phyloP scores from a whole-genome alignment of 37 sponge, comb jelly and placozoan species.

The Geodia barretti region DNA sequence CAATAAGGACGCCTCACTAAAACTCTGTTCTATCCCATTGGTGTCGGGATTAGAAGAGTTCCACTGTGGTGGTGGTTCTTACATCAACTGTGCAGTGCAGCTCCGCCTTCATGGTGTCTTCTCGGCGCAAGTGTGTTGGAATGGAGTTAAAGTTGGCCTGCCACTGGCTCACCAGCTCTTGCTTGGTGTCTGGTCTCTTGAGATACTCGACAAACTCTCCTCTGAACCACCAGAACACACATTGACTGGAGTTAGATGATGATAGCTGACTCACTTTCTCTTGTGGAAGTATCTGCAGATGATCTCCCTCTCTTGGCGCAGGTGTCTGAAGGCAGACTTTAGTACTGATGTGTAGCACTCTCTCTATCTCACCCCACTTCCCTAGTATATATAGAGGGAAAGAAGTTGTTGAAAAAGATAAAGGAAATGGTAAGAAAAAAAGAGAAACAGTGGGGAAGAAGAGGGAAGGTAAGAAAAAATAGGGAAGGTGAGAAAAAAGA shows the following conservation, averaged over 20 bases:
- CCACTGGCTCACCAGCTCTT: constrained; percentile 88
- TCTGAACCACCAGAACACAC: too few relatives aligned
- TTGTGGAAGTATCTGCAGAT: constrained; percentile 77
- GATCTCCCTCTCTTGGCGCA: constrained; percentile 79
- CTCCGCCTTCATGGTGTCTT: constrained; percentile 90
- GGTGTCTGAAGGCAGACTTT: constrained; percentile 51
- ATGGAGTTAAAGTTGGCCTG: constrained; percentile 81
- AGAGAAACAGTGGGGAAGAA: too few relatives aligned
- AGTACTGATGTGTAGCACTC: constrained; percentile 67
- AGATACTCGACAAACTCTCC: constrained; percentile 67
- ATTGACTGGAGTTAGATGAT: too few relatives aligned
- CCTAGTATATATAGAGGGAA: background rate
- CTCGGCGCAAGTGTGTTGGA: constrained; percentile 65
- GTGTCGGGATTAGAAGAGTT: too few relatives aligned
- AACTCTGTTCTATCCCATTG: too few relatives aligned
- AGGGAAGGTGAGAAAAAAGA: too few relatives aligned
- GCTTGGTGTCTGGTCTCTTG: constrained; percentile 92
- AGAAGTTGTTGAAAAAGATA: background rate
- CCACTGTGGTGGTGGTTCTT: constrained; percentile 4
- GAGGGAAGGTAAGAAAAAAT: too few relatives aligned
- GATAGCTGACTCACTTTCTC: constrained; percentile 66
- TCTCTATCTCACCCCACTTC: constrained; percentile 80
- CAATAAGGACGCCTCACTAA: too few relatives aligned
- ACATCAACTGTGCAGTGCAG: constrained; percentile 94
- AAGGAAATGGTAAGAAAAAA: too few relatives aligned